phyloP scores from a whole-genome alignment of 2,888 invertebrate species.

The Plusia festucae region DNA sequence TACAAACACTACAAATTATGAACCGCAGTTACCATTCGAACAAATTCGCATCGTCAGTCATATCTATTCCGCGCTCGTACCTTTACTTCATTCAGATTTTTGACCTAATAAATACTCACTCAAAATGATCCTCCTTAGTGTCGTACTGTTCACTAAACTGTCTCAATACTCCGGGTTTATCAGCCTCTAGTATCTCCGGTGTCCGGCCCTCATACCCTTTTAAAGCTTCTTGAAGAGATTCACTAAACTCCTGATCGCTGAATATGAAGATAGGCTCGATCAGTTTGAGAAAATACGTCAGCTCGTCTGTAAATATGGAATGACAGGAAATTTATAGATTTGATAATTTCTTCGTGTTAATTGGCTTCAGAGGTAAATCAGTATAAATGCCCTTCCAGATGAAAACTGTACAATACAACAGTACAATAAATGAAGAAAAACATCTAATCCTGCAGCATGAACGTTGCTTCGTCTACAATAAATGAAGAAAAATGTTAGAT shows the following conservation, averaged over 20 bases:
- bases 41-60: too few species aligned
- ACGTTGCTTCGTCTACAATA: not conserved
- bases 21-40: too few species aligned
- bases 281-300: slow-evolving; percentile 63
- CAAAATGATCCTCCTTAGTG: slow-evolving; percentile 52
- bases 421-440: not conserved
- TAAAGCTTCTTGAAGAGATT: slow-evolving; percentile 43
- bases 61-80: too few species aligned
- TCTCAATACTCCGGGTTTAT: slow-evolving; percentile 53
- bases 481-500: not conserved
- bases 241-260: slow-evolving; percentile 63
- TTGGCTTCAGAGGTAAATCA: too few species aligned
- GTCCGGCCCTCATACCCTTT: slow-evolving; percentile 15
- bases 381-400: not conserved
- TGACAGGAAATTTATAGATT: too few species aligned
- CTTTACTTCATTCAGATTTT: too few species aligned
- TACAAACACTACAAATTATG: too few species aligned
- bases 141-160: slow-evolving; percentile 54
- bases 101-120: slow-evolving; percentile 54
- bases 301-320: slow-evolving; percentile 63
- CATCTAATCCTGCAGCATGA: not conserved
- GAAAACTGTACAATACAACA: too few species aligned
- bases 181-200: slow-evolving; percentile 49
- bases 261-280: slow-evolving; percentile 66
- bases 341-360: too few species aligned